Conservation (phyloP, 2,113 vertebrate species). For the Bothrops jararaca region DNA sequence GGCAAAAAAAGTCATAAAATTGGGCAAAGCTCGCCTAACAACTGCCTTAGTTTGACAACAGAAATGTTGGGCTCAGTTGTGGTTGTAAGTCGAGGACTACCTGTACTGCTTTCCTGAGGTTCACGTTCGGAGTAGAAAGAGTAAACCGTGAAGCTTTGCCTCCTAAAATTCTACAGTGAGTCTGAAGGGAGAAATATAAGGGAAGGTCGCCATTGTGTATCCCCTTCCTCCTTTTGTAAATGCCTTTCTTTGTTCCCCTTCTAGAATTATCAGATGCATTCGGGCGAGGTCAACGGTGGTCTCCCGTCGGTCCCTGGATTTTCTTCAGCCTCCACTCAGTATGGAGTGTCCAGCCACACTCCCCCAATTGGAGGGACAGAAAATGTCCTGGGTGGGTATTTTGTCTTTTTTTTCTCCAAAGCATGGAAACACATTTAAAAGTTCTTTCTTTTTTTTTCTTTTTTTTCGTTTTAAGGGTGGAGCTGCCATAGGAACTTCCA, state of each 20-base stretch:
- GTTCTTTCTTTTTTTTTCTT: background rate
- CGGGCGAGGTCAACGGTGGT: slow-evolving; percentile 85
- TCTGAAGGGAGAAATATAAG: background rate
- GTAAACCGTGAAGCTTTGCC: background rate
- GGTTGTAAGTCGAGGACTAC: background rate
- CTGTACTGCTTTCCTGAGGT: background rate
- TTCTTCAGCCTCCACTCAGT: slow-evolving; percentile 77
- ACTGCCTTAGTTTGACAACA: background rate
- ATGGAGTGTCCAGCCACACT: slow-evolving; percentile 86
- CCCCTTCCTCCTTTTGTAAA: background rate
- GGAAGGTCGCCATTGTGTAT: background rate
- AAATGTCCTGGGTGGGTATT: slow-evolving; percentile 81
- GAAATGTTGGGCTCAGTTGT: background rate
- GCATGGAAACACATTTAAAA: background rate
- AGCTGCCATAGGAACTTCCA: background rate
- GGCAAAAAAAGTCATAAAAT: background rate
- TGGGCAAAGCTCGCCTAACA: background rate
- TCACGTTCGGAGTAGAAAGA: background rate
- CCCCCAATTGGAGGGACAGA: slow-evolving; percentile 85
- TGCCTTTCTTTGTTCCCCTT: slow-evolving; percentile 13
- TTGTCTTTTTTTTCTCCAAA: fast-evolving
- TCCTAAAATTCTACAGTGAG: background rate
- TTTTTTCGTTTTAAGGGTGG: background rate
- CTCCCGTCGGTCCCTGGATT: slow-evolving; percentile 81
- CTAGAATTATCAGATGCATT: slow-evolving; percentile 90